Evolutionary conservation across 2,888 invertebrate species (phyloP).

Genomic region (Empis livida): DNA sequence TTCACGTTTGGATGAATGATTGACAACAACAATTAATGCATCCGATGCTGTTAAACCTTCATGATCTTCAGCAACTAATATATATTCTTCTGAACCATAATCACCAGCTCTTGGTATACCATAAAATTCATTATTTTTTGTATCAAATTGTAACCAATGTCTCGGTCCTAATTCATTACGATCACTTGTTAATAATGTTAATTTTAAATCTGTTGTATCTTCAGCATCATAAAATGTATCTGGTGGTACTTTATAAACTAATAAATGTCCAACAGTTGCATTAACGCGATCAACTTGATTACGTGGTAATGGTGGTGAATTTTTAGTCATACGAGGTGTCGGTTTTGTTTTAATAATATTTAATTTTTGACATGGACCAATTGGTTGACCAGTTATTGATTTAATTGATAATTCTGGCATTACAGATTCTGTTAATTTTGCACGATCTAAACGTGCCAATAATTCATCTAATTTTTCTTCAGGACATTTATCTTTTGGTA

Average conservation of each 20-base stretch:
- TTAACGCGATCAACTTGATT: slow-evolving; percentile 77
- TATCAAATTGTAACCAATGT: slow-evolving; percentile 83
- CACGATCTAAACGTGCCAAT: slow-evolving; percentile 37
- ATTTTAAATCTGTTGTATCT: slow-evolving; percentile 62
- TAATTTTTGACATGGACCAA: slow-evolving; percentile 51
- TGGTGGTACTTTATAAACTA: slow-evolving; percentile 70
- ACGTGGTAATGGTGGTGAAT: slow-evolving; percentile 62
- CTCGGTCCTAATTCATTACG: slow-evolving; percentile 49
- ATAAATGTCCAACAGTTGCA: slow-evolving; percentile 68
- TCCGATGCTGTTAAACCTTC: slow-evolving; percentile 65
- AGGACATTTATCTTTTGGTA: slow-evolving; percentile 68
- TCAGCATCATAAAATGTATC: slow-evolving; percentile 86
- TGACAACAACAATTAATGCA: slow-evolving; percentile 62
- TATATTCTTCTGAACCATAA: slow-evolving; percentile 62
- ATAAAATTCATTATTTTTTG: slow-evolving; percentile 76
- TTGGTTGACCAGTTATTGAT: slow-evolving; percentile 50
- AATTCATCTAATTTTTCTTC: slow-evolving; percentile 56
- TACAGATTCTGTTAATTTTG: slow-evolving; percentile 46
- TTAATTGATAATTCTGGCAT: slow-evolving; percentile 52
- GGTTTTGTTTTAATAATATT: slow-evolving; percentile 37
- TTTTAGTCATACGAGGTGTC: slow-evolving; percentile 42
- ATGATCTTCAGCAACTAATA: slow-evolving; percentile 63
- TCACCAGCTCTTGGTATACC: slow-evolving; percentile 67
- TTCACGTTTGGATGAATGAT: slow-evolving; percentile 45
- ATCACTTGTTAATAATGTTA: slow-evolving; percentile 62